Conservation (phyloP, 2,888 invertebrate species). For the Acrocyrtus sp. region DNA sequence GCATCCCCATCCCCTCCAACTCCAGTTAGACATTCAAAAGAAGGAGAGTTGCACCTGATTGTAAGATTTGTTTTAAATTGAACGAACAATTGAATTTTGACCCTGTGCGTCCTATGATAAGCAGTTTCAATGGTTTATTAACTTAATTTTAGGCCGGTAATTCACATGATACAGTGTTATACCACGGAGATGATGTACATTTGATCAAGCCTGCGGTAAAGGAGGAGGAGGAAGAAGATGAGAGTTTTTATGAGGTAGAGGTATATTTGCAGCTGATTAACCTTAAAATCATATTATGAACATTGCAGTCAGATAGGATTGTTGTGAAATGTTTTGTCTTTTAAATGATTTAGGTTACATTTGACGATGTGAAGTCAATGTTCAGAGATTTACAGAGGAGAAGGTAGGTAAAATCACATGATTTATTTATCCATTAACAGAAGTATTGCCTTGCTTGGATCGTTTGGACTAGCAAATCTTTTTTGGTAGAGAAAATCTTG, state of each 20-base stretch:
- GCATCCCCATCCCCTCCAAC: slow-evolving; percentile 1
- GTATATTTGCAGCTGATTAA: not conserved
- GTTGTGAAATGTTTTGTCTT: not conserved
- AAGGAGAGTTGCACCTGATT: slow-evolving; percentile 38
- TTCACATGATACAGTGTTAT: slow-evolving; percentile 80
- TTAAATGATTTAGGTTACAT: slow-evolving; percentile 79
- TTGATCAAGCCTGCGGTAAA: slow-evolving; percentile 68
- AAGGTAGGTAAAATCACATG: slow-evolving; percentile 65
- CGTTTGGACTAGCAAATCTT: not conserved
- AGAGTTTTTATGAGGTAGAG: slow-evolving; percentile 38
- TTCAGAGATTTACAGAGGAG: slow-evolving; percentile 77
- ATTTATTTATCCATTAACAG: not conserved
- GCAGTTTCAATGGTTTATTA: too few relatives aligned
- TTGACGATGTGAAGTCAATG: slow-evolving; percentile 82
- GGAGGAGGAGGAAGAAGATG: slow-evolving; percentile 27
- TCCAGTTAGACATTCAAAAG: slow-evolving; percentile 30
- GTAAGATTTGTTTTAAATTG: slow-evolving; percentile 14
- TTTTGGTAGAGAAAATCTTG: slow-evolving; percentile 70
- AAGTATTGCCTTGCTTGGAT: slow-evolving; percentile 8
- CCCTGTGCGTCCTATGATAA: not conserved
- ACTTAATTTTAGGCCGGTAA: slow-evolving; percentile 66
- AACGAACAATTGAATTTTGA: too few relatives aligned
- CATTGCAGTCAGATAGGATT: too few relatives aligned
- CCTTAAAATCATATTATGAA: too few relatives aligned
- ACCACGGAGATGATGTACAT: slow-evolving; percentile 73